Evolutionary conservation across 2,113 vertebrate genomes (phyloP), one percentile per base, ranked within the genome.

Genomic region (Seriola aureovittata): DNA sequence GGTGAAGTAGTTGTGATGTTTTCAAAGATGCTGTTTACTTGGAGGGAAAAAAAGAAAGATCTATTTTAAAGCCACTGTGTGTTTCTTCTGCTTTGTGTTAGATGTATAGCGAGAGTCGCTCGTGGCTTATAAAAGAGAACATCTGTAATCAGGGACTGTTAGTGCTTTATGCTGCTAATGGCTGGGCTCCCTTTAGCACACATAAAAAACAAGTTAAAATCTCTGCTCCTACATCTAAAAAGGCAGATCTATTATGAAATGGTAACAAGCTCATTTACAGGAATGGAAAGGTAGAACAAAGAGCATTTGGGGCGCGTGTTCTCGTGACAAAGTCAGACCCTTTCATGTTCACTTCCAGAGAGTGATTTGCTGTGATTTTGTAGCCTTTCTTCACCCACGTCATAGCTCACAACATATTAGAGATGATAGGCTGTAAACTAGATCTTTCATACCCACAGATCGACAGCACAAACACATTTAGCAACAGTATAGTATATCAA

Each of bases 191-290:
- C 85, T 89, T 88, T 82, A 80, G 74, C 84, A 85, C 71, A 91
- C 75, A 80, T 34, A 78, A 69, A 57, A 84, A 84, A 87, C 76
- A 88, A 77, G 64, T 78, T 82, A 74, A 60, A 79, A 86, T 82
- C 78, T 75, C 78, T 48, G 55, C 71, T 68, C 65, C 71, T 58
- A 55, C 48, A 58, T 85, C 79, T 82, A 69, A 89, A 85, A 91
- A 89, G 84, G 82, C 68, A 78, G 80, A 86, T 89, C 83, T 88
- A 88, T 94, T 88, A 92, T 88, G 87, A 93, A 88, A 90, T 74
- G 75, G 81, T 94, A 93, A 93, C 91, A 94, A 91, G 87, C 85
- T 88, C 84, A 90, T 92, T 93, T 90, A 75, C 82, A 75, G 75
- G 54, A 84, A 86, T 84, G 86, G 82, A 87, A 87, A 79, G 79